Evolutionary conservation across 2,888 invertebrate species (phyloP).

Genomic region (Monopis laevigella): DNA sequence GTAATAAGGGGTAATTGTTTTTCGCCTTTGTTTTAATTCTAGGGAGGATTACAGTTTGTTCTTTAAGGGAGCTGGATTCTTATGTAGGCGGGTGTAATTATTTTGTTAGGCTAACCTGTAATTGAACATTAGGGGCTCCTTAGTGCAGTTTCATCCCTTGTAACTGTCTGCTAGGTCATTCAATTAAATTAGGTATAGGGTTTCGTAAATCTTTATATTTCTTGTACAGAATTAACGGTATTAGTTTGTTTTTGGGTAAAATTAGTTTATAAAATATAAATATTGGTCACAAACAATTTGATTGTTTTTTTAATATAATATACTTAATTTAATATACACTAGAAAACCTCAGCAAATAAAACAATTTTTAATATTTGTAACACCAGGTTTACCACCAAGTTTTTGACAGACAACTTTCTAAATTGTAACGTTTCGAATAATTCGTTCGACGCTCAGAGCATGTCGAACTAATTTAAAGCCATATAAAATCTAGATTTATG

Average conservation of each 20-base stretch:
- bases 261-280: neutral
- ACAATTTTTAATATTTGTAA: too few species aligned
- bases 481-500: too few species aligned
- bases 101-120: slow-evolving; percentile 26
- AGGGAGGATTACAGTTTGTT: slow-evolving; percentile 7
- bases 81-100: slow-evolving; percentile 24
- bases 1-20: slow-evolving; percentile 51
- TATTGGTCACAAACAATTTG: neutral
- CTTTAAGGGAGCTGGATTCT: slow-evolving; percentile 7
- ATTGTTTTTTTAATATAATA: too few species aligned
- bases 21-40: slow-evolving; percentile 18
- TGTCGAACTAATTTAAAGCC: too few species aligned
- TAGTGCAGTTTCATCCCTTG: neutral
- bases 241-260: neutral
- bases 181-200: slow-evolving; percentile 10
- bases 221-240: too few species aligned
- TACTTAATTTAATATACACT: too few species aligned
- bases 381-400: too few species aligned
- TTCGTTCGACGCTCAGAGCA: too few species aligned
- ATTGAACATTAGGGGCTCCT: slow-evolving; percentile 19
- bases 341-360: too few species aligned
- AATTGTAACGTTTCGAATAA: too few species aligned
- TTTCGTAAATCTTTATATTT: slow-evolving; percentile 7
- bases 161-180: slow-evolving; percentile 5
- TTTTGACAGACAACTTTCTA: too few species aligned